These are phyloP conservation scores for Limnephilus auricula DNA, from an alignment of 2,888 invertebrate genomes.

Conservation along the genomic window DNA sequence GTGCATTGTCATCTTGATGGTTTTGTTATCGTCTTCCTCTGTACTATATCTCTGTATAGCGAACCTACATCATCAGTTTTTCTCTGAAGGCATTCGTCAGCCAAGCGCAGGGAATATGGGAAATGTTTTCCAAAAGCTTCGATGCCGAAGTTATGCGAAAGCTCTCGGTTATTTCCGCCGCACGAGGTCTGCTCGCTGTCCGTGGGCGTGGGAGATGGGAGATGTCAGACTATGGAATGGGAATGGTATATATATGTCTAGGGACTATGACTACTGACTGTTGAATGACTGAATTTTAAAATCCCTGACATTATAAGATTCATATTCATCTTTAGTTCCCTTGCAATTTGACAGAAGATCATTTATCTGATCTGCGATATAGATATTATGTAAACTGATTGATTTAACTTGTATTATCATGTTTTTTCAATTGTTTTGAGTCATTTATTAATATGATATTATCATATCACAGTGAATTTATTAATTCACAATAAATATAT, in stretches of 20 bases:
- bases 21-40: not conserved
- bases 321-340: not conserved
- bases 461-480: too few relatives aligned
- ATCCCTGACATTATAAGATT: not conserved
- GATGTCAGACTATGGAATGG: not conserved
- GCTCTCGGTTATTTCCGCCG: not conserved
- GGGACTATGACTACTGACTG: not conserved
- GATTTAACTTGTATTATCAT: not conserved
- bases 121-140: constrained; percentile 2
- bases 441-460: too few relatives aligned
- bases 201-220: not conserved
- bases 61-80: not conserved
- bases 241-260: not conserved
- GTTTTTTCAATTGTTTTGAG: too few relatives aligned
- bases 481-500: too few relatives aligned
- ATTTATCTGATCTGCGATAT: not conserved
- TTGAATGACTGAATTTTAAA: not conserved
- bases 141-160: not conserved
- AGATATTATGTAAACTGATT: not conserved
- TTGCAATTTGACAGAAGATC: not conserved
- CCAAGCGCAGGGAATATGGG: not conserved
- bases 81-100: not conserved
- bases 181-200: not conserved
- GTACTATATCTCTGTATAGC: not conserved
- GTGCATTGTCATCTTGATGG: not conserved